Percentiles rank a stretch among this genome's conserved stretches.
Evolutionary conservation across 2,113 vertebrate species (phyloP).

Genomic region (Platysternon megacephalum): DNA sequence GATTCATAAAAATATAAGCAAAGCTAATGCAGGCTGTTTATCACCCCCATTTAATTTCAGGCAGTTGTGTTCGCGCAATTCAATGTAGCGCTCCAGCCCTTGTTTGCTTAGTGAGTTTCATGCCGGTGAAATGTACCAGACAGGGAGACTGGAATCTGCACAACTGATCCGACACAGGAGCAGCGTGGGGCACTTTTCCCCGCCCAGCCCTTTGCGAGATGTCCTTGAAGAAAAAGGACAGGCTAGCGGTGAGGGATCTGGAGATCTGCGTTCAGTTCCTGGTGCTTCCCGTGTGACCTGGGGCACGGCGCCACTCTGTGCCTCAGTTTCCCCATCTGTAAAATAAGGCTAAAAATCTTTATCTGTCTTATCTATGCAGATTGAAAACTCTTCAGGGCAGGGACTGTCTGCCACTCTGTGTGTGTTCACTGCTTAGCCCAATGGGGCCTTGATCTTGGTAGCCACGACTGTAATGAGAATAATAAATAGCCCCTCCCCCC

Average conservation of each 20-base stretch:
- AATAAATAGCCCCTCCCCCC: accelerated
- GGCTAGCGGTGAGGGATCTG: neutral
- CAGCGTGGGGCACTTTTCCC: neutral
- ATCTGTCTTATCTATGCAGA: neutral
- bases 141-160: neutral
- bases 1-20: accelerated
- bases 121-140: neutral
- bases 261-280: neutral
- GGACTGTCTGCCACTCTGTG: neutral
- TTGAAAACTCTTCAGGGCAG: neutral
- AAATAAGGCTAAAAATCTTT: neutral
- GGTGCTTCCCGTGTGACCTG: neutral
- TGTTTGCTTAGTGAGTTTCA: neutral
- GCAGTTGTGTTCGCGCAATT: neutral
- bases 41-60: accelerated
- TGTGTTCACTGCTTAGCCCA: neutral
- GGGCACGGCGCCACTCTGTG: neutral
- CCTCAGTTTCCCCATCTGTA: neutral
- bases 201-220: neutral
- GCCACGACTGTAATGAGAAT: too few relatives aligned
- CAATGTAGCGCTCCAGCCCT: neutral
- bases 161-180: neutral
- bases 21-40: accelerated
- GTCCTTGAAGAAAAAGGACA: neutral
- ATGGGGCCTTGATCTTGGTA: too few relatives aligned